Evolutionary conservation across 2,113 vertebrate species (phyloP).

Genomic region (Mirza zaza): DNA sequence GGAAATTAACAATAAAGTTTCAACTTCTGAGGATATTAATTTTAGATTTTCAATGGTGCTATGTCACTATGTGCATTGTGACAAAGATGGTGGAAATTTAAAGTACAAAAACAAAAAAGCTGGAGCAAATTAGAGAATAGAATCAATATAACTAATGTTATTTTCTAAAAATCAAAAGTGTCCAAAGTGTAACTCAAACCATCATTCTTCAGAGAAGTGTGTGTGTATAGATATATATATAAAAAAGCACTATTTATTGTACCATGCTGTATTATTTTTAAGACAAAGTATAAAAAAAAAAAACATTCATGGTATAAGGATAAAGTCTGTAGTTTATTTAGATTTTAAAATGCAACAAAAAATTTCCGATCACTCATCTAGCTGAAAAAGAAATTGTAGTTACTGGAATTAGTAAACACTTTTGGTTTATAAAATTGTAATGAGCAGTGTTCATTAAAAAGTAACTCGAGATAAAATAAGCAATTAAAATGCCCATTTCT

Average conservation of each 20-base stretch:
- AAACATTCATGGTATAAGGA: constrained; percentile 84
- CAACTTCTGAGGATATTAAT: constrained; percentile 48
- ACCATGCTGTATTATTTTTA: constrained; percentile 81
- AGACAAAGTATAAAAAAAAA: constrained; percentile 84
- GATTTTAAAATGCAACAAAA: constrained; percentile 85
- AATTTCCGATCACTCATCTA: constrained; percentile 79
- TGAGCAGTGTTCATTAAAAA: constrained; percentile 79
- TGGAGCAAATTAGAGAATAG: constrained; percentile 58
- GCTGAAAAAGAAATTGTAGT: constrained; percentile 81
- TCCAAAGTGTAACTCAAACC: constrained; percentile 74
- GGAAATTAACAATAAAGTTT: constrained; percentile 53
- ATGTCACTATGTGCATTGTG: constrained; percentile 37
- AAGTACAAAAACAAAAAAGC: constrained; percentile 56
- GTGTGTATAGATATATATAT: not conserved
- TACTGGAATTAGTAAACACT: constrained; percentile 77
- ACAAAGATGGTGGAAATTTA: constrained; percentile 64
- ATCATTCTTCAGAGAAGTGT: constrained; percentile 70
- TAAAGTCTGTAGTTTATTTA: constrained; percentile 86
- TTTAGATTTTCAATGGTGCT: constrained; percentile 65
- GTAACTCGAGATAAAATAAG: constrained; percentile 77
- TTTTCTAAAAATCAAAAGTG: constrained; percentile 68
- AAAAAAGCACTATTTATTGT: constrained; percentile 78
- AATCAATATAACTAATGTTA: constrained; percentile 66
- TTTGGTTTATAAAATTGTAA: constrained; percentile 79
- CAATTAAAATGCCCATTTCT: constrained; percentile 84